Base-by-base conservation (phyloP, 92 coral and sea anemone genomes). In the Porites lobata region DNA sequence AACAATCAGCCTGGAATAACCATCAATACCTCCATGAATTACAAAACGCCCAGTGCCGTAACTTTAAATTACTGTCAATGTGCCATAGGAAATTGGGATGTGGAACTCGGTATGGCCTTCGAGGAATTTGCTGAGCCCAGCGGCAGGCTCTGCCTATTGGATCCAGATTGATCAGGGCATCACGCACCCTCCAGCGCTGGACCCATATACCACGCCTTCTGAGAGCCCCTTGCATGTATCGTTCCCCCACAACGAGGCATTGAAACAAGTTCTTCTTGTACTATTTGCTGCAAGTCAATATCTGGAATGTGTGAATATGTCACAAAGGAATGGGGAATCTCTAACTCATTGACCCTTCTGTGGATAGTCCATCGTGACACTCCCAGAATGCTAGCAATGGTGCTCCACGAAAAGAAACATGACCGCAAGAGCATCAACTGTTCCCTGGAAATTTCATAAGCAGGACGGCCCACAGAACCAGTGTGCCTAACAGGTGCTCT, bases 181-280 rank as follows among this genome's bases (percentile, higher is more conserved):
- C 73, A 19, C 65, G 62, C 26, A 76, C 81, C n/a, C 81, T 53
- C 81, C 81, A 76, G 15, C 81, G 53, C 43, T 76, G 67, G 19
- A 15, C 64, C 18, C 17, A 22, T 9, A 72, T 72, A 2, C 77
- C 77, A 21, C 26, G n/a, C 9, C 65, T 8, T 53, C 67, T 47
- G 7, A 76, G 81, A 11, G 65, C 64, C 18, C 81, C 81, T 26
- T 26, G 64, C 67, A 77, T 22, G 51, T 77, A 77, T 0, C 66
- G 50, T 32, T 77, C 81, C 15, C 1, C 67, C 81, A 54, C 82
- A 50, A 8, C 82, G 65, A 8, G 52, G 69, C 67, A 77, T 15
- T 6, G 8, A 24, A 12, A 26, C 9, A 6, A 77, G 13, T 10
- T 52, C 24, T 14, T 38, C 51, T 57, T 24, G 32, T 43, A 67